Evolutionary conservation across 2,797 vertebrate species (phyloP).

Genomic region (Picus viridis): DNA sequence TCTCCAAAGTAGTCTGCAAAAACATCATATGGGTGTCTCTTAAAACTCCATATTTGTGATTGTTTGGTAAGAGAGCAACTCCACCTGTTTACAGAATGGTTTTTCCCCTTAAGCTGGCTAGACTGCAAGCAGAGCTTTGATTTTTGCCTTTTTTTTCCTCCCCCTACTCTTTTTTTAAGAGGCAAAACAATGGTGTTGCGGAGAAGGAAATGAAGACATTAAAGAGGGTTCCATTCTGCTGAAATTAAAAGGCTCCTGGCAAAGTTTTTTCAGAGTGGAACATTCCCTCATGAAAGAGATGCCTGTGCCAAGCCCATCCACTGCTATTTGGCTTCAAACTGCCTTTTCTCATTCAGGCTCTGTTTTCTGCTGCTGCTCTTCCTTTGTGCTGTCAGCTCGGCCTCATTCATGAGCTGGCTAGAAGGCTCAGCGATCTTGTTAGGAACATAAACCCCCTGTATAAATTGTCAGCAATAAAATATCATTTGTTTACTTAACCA

Average conservation of each 20-base stretch:
- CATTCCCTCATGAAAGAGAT: background rate
- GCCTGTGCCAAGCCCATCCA: background rate
- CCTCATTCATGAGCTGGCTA: constrained; percentile 4
- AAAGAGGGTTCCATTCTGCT: background rate
- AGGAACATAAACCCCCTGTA: constrained; percentile 32
- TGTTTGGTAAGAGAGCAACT: background rate
- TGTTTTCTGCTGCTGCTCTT: background rate
- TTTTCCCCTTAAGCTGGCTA: background rate
- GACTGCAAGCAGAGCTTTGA: background rate
- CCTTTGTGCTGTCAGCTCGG: constrained; percentile 18
- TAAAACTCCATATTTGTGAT: background rate
- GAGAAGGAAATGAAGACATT: constrained; percentile 22
- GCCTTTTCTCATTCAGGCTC: constrained; percentile 23
- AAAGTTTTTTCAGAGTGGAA: constrained; percentile 11
- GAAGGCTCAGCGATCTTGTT: constrained; percentile 11
- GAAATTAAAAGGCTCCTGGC: constrained; percentile 57
- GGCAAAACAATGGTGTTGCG: fast-evolving
- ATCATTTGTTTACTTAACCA: constrained; percentile 55
- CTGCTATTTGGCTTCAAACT: background rate
- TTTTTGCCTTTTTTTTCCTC: too few relatives aligned
- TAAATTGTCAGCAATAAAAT: constrained; percentile 45
- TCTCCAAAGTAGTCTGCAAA: background rate
- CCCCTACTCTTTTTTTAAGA: background rate
- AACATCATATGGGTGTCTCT: fast-evolving
- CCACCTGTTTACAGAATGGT: background rate